Conservation (phyloP, 2,113 vertebrate species). For the Chionomys nivalis region DNA sequence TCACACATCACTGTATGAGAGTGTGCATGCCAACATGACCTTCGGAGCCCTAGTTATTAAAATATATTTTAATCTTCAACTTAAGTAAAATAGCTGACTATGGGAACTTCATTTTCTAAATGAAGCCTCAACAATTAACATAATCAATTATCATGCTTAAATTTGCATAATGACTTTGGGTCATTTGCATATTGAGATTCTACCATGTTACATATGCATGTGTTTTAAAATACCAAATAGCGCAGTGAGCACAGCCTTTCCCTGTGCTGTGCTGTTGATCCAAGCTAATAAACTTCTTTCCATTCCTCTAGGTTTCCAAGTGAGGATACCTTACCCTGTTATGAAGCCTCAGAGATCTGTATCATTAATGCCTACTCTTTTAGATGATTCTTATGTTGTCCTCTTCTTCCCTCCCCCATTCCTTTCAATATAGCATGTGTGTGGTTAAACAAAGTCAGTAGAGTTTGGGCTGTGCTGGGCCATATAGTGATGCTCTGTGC, state of each 20-base stretch:
- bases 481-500: not conserved
- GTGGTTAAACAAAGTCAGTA: not conserved
- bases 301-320: not conserved
- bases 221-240: constrained; percentile 34
- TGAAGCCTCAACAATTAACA: not conserved
- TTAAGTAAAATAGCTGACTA: constrained; percentile 26
- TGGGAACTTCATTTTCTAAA: not conserved
- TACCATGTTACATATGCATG: not conserved
- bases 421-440: not conserved
- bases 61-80: constrained; percentile 27
- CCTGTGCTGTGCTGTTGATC: not conserved
- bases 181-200: constrained; percentile 11
- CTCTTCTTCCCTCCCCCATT: not conserved
- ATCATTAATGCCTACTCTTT: not conserved
- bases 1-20: not conserved
- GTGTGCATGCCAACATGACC: not conserved
- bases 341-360: not conserved
- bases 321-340: not conserved
- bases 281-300: constrained; percentile 10
- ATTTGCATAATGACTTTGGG: not conserved
- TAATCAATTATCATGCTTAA: not conserved
- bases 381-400: not conserved
- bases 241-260: not conserved
- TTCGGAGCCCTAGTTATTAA: not conserved
- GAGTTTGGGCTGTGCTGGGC: not conserved